Evolutionary conservation across 2,888 invertebrate species (phyloP).

Genomic region (Dione vanillae): DNA sequence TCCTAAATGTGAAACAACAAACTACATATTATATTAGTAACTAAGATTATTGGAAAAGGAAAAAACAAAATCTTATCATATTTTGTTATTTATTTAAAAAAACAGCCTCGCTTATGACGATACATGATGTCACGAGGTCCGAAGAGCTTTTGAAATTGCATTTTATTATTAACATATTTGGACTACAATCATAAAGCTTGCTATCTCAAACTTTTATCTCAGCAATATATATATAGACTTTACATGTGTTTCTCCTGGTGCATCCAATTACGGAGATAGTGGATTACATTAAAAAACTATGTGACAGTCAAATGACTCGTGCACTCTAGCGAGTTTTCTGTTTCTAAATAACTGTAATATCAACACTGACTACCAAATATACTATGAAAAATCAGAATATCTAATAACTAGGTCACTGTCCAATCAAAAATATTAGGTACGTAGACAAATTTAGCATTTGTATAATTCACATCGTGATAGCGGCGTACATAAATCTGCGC

Average conservation of each 20-base stretch:
- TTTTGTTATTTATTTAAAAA: not conserved
- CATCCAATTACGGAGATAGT: not conserved
- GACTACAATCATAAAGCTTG: not conserved
- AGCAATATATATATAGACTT: not conserved
- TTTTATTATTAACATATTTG: conserved; percentile 7
- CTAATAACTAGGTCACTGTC: conserved; percentile 4
- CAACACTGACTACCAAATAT: not conserved
- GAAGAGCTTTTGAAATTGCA: not conserved
- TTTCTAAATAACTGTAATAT: not conserved
- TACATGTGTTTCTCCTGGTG: not conserved
- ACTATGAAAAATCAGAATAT: not conserved
- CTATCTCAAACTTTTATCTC: not conserved
- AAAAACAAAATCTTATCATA: not conserved
- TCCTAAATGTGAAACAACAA: too few species aligned
- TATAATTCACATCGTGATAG: conserved; percentile 19
- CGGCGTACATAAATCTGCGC: conserved; percentile 40
- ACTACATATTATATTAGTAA: too few species aligned
- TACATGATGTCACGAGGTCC: not conserved
- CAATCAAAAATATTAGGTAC: not conserved
- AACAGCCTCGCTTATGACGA: not conserved
- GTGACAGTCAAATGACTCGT: too few species aligned
- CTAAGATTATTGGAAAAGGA: not conserved
- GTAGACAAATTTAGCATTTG: conserved; percentile 17
- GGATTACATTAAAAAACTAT: too few species aligned
- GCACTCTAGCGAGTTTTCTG: too few species aligned